Evolutionary conservation across 2,888 invertebrate species (phyloP), one percentile per base, ranked within the genome.

Genomic region (Silvanus unidentatus): DNA sequence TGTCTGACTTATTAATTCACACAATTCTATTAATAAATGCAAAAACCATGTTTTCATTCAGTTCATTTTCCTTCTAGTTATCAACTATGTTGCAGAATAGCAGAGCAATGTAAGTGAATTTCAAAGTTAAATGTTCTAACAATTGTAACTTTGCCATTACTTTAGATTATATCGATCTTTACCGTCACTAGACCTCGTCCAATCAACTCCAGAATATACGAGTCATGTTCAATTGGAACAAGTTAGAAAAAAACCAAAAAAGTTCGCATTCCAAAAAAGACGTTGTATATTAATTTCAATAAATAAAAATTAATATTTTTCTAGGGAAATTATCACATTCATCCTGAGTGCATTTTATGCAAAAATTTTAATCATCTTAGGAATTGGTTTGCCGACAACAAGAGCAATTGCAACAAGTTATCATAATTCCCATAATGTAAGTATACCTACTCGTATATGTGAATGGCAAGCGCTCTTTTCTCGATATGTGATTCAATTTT

Each of bases 371-470:
- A 45, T 54, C 2, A 53, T 56, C 34, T 41, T 56, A 11, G 56
- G 56, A n/a, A 49, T 54, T 2, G 56, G 54, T 13, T 35, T 56
- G 1, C 56, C 56, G n/a, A 45, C 54, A 8, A 56, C 56, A 12
- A 53, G 54, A 41, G 54, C 56, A 1, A 53, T 56, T 30, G 51
- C 51, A 10, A 40, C 49, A 4, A 45, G 29, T 8, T 47, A 41
- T 11, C 49, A 43, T 37, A 45, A 51, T 16, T 42, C 47, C 1
- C 50, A 53, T 35, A 50, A 53, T 30, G 53, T 51, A 48, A 53
- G 53, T n/a, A n/a, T n/a, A n/a, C n/a, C n/a, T n/a, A n/a, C n/a
- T n/a, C n/a, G n/a, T n/a, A n/a, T n/a, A n/a, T n/a, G n/a, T n/a
- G n/a, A n/a, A n/a, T 49, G 15, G 10, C 16, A 37, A 14, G 37